A percentile compares a stretch with the other conserved stretches of the same genome.
These are phyloP conservation scores for Corythornis leucogaster DNA, from an alignment of 2,797 vertebrate genomes.

Conservation along the genomic window DNA sequence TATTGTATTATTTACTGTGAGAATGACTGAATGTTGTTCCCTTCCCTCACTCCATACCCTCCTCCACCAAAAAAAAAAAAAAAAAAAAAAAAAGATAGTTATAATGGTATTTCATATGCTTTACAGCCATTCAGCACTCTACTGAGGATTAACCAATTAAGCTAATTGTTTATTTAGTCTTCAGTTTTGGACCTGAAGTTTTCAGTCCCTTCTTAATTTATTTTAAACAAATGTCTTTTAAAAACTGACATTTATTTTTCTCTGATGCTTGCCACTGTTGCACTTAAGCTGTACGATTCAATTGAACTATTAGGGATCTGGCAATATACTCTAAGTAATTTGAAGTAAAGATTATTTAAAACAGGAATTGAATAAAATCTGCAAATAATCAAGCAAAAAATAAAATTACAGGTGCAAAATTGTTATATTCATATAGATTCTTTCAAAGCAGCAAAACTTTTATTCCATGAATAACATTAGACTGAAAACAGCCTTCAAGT, in stretches of 20 bases:
- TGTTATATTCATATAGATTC: background rate
- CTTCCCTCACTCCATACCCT: too few species aligned
- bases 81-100: background rate
- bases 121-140: background rate
- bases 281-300: background rate
- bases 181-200: background rate
- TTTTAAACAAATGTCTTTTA: background rate
- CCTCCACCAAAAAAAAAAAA: too few species aligned
- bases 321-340: background rate
- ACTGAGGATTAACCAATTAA: background rate
- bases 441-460: background rate
- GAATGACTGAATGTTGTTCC: background rate
- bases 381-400: background rate
- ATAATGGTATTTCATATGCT: background rate
- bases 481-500: background rate
- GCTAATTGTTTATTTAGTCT: background rate
- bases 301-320: background rate
- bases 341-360: background rate
- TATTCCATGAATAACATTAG: background rate
- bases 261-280: background rate
- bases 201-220: background rate
- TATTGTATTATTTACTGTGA: accelerated
- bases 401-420: background rate
- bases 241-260: background rate
- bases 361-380: background rate